Conservation (phyloP, 53 echinoderm and acorn worm species). For the Zoroaster sp. region DNA sequence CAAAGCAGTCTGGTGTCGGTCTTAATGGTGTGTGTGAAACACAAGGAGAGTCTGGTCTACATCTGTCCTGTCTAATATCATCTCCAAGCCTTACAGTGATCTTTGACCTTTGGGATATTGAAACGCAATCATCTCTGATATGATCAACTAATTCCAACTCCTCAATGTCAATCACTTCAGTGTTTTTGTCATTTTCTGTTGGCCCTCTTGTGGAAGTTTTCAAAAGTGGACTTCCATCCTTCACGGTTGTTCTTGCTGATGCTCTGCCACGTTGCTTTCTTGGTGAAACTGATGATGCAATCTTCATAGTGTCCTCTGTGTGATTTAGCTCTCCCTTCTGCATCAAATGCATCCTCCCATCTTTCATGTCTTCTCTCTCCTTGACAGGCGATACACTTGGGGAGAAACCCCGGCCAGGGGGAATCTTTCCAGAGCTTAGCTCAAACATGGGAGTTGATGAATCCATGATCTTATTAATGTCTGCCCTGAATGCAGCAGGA, state of each 20-base stretch:
- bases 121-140: not conserved
- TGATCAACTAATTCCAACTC: not conserved
- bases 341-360: not conserved
- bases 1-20: slow-evolving; percentile 47
- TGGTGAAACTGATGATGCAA: not conserved
- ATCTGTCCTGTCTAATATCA: not conserved
- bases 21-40: slow-evolving; percentile 9
- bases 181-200: not conserved
- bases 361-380: not conserved
- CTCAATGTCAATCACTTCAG: not conserved
- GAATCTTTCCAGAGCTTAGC: not conserved
- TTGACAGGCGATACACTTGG: slow-evolving; percentile 7
- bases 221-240: slow-evolving; percentile 1
- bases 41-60: not conserved
- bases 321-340: not conserved
- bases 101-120: not conserved
- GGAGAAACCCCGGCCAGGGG: not conserved
- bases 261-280: not conserved
- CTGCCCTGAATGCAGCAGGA: slow-evolving; percentile 34
- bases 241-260: not conserved
- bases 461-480: not conserved
- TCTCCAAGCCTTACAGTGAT: not conserved
- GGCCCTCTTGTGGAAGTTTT: not conserved
- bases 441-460: slow-evolving; percentile 23
- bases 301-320: not conserved